Percentiles rank a stretch among this genome's conserved stretches.
phyloP scores from a whole-genome alignment of 2,113 vertebrate genomes.

The Phalacrocorax carbo region DNA sequence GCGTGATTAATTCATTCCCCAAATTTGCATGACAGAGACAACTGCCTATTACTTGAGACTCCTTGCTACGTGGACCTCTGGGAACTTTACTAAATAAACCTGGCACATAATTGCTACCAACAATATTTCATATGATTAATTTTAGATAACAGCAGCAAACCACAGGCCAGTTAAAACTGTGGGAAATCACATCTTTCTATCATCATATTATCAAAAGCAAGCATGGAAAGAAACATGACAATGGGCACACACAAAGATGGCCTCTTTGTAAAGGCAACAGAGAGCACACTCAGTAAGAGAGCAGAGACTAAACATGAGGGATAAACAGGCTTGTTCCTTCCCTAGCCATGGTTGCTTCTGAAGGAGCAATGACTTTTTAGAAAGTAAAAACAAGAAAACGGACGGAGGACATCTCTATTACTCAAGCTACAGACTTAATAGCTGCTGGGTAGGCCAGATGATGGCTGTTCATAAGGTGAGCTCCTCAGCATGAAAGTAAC shows the following conservation, averaged over 20 bases:
- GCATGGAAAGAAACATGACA: neutral
- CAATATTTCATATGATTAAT: neutral
- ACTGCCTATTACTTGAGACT: slow-evolving; percentile 20
- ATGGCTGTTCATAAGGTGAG: neutral
- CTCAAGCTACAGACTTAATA: neutral
- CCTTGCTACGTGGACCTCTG: slow-evolving; percentile 2
- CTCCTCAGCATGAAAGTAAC: neutral
- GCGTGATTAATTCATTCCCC: slow-evolving; percentile 36
- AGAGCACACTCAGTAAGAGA: neutral
- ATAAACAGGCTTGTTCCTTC: neutral
- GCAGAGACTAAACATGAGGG: neutral
- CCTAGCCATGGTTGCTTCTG: neutral
- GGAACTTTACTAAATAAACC: slow-evolving; percentile 37
- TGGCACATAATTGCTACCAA: neutral
- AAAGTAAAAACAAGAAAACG: neutral
- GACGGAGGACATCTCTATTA: neutral
- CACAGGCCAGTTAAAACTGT: neutral
- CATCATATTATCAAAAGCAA: neutral
- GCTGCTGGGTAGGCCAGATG: neutral
- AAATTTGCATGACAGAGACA: slow-evolving; percentile 20
- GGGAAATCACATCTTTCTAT: slow-evolving; percentile 15
- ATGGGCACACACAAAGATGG: neutral
- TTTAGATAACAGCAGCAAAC: slow-evolving; percentile 7
- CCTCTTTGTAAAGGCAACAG: neutral
- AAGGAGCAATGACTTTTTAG: neutral